Conservation (phyloP, 2,113 vertebrate genomes). For the Malurus alboscapulatus region DNA sequence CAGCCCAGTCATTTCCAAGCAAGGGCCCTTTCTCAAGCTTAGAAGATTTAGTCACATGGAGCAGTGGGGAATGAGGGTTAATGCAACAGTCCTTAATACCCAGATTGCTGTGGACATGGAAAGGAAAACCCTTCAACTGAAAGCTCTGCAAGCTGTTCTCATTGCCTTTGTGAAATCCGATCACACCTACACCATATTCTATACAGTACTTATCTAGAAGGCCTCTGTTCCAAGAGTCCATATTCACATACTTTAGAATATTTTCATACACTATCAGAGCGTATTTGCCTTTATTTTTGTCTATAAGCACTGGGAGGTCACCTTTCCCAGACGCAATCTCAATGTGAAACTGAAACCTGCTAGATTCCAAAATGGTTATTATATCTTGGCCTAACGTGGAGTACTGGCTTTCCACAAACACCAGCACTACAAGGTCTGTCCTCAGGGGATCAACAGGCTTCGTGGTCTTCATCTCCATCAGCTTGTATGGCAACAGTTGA, state of each 20-base stretch:
- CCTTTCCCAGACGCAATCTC: constrained; percentile 81
- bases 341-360: constrained; percentile 76
- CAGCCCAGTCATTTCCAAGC: constrained; percentile 78
- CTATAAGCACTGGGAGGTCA: constrained; percentile 77
- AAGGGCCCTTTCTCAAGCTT: constrained; percentile 74
- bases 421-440: constrained; percentile 75
- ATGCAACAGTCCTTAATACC: constrained; percentile 77
- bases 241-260: constrained; percentile 77
- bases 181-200: constrained; percentile 77
- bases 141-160: constrained; percentile 73
- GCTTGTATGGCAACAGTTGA: constrained; percentile 56
- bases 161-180: constrained; percentile 75
- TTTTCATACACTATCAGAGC: constrained; percentile 80
- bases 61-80: constrained; percentile 78
- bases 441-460: constrained; percentile 58
- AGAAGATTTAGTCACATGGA: constrained; percentile 77
- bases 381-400: constrained; percentile 81
- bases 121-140: constrained; percentile 74
- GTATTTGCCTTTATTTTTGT: constrained; percentile 77
- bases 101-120: constrained; percentile 72
- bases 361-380: constrained; percentile 77
- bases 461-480: constrained; percentile 59
- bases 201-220: constrained; percentile 81
- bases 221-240: constrained; percentile 81
- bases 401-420: constrained; percentile 84